Percentiles rank a stretch among this genome's conserved stretches.
phyloP scores from a whole-genome alignment of 1,140 invertebrate genomes.

The Acromyrmex charruanus region DNA sequence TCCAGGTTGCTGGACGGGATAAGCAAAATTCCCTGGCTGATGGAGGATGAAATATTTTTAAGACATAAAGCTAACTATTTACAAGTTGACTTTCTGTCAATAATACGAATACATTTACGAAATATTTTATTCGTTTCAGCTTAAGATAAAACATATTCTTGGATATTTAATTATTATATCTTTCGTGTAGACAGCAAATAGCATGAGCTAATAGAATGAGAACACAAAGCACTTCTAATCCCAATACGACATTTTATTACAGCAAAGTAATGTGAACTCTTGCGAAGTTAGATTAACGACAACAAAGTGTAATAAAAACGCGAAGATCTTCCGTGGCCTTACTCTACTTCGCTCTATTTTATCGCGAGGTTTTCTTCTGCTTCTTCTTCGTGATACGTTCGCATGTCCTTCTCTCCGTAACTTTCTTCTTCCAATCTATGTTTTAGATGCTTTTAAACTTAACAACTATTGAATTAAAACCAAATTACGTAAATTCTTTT shows the following conservation, averaged over 20 bases:
- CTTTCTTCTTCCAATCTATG: not conserved
- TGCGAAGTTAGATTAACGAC: slow-evolving; percentile 29
- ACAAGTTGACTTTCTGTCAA: not conserved
- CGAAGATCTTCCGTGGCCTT: slow-evolving; percentile 7
- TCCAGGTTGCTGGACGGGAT: no score
- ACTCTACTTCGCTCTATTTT: slow-evolving; percentile 35
- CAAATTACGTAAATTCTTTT: not conserved
- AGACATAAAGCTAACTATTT: not conserved
- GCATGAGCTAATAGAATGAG: not conserved
- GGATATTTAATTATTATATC: not conserved
- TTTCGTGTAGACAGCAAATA: not conserved
- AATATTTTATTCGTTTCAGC: not conserved
- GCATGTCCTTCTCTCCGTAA: not conserved
- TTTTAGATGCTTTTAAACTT: not conserved
- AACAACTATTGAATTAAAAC: not conserved
- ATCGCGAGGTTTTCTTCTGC: not conserved
- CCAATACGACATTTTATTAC: slow-evolving; percentile 27
- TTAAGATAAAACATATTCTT: not conserved
- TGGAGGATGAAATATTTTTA: not conserved
- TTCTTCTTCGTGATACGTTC: not conserved
- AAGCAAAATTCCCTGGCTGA: no score
- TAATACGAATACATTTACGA: not conserved
- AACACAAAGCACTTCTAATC: slow-evolving; percentile 8
- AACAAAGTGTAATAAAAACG: slow-evolving; percentile 40
- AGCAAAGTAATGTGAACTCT: slow-evolving; percentile 12